Base-by-base conservation (phyloP, 92 coral and sea anemone genomes). In the Hydrozoanthus gracilis region DNA sequence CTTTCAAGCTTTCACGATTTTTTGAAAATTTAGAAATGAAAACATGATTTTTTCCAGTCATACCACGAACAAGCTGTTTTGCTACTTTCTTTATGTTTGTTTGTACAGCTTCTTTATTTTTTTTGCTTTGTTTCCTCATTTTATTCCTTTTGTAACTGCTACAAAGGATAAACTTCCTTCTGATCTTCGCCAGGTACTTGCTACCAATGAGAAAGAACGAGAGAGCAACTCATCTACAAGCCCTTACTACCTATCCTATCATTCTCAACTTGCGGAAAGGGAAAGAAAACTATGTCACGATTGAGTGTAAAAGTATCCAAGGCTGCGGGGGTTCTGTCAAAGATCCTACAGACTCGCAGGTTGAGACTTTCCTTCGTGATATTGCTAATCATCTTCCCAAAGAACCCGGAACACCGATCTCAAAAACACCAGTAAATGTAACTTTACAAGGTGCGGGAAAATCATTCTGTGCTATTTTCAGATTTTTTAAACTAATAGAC, bases 241-340 rank as follows among this genome's bases (percentile, higher is more conserved):
- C 97, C 20, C 91, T 92, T 9, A 93, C 97, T 5, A 93, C 97
- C 10, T 93, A 87, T 56, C 97, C 97, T 71, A 93, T 88, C 50
- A 88, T 93, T 27, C 92, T 93, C 3, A 93, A 91, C 80, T 93
- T 93, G 8, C 94, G 97, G 1, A 83, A 83, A 16, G 87, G 87
- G 50, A 44, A 58, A 16, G 51, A 6, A 16, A 86, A 75, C 7
- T 55, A 12, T 4, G 94, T 93, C 14, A 89, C 78, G 3, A 87
- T 93, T 8, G 58, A 72, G 39, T 89, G 87, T 16, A 83, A 58
- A 3, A 78, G 39, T 9, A 39, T 27, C 3, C 70, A 79, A 5
- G 54, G 65, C 0, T 68, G 79, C 1, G 94, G 91, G 0, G 91
- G 92, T 17, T 8, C 15, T 2, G 94, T 66, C 0, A 92, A 87